Percentiles rank a stretch among this genome's conserved stretches.
phyloP scores from a whole-genome alignment of 2,888 invertebrate species.

The Agriotes lineatus region DNA sequence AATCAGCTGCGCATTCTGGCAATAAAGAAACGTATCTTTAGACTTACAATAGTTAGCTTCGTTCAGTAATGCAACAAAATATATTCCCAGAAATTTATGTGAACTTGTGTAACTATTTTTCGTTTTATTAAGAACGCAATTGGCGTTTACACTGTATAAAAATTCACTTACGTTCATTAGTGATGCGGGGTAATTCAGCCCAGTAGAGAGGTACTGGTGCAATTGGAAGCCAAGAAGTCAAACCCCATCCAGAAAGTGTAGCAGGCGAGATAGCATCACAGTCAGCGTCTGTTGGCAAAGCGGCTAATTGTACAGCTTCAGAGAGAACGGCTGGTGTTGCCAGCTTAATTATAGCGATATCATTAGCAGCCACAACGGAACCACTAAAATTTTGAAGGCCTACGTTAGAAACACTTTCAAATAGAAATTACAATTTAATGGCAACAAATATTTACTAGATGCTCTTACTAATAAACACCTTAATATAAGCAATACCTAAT shows the following conservation, averaged over 20 bases:
- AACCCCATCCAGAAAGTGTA: conserved; percentile 18
- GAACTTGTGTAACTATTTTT: no score
- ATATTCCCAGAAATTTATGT: no score
- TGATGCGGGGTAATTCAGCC: conserved; percentile 1
- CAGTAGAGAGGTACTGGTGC: not conserved
- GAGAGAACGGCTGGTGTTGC: not conserved
- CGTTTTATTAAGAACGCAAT: no score
- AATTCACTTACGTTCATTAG: conserved; percentile 3
- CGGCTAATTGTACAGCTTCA: not conserved
- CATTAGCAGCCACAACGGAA: conserved; percentile 5
- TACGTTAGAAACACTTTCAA: no score
- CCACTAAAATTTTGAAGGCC: not conserved
- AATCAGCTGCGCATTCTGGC: conserved; percentile 11
- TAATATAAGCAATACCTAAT: not conserved
- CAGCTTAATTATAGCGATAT: conserved; percentile 1
- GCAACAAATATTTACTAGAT: not conserved
- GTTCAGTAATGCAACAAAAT: no score
- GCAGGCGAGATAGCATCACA: not conserved
- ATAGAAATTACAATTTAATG: no score
- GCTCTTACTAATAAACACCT: not conserved
- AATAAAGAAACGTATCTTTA: not conserved
- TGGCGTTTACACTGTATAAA: no score
- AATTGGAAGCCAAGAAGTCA: not conserved
- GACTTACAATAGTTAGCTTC: not conserved
- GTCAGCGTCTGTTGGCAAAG: not conserved